These are phyloP conservation scores for Goniozus legneri DNA, from an alignment of 1,140 invertebrate species.

Conservation along the genomic window DNA sequence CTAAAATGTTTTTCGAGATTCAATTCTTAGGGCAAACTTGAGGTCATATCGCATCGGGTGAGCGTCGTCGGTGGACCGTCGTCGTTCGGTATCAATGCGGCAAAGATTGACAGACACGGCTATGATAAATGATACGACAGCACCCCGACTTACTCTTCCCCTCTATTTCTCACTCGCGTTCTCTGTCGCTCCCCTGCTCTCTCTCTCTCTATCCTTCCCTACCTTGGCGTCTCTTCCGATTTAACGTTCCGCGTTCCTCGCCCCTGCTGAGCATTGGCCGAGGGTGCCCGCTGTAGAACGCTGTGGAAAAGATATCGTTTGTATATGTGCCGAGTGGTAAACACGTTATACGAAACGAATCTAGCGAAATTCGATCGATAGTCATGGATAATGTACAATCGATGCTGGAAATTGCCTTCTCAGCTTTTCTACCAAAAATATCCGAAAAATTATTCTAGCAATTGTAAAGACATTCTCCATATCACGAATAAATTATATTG, in stretches of 20 bases:
- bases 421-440: too few species aligned
- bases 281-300: slow-evolving; percentile 7
- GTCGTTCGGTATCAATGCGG: slow-evolving; percentile 39
- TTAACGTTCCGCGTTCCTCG: slow-evolving; percentile 13
- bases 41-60: too few species aligned
- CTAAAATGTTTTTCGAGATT: too few species aligned
- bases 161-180: too few species aligned
- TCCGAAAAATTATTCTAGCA: too few species aligned
- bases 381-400: background rate
- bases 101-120: slow-evolving; percentile 40
- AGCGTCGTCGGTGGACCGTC: slow-evolving; percentile 32
- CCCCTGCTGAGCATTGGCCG: slow-evolving; percentile 17
- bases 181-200: background rate
- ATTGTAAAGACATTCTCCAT: too few species aligned
- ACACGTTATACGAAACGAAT: slow-evolving; percentile 23
- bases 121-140: slow-evolving; percentile 39
- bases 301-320: slow-evolving; percentile 23
- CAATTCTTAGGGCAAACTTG: too few species aligned
- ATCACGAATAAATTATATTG: too few species aligned
- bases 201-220: slow-evolving; percentile 4
- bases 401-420: background rate
- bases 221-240: background rate
- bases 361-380: slow-evolving; percentile 24
- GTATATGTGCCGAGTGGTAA: slow-evolving; percentile 23
- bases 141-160: slow-evolving; percentile 19